phyloP scores from a whole-genome alignment of 2,113 vertebrate genomes.

The Peromyscus leucopus region DNA sequence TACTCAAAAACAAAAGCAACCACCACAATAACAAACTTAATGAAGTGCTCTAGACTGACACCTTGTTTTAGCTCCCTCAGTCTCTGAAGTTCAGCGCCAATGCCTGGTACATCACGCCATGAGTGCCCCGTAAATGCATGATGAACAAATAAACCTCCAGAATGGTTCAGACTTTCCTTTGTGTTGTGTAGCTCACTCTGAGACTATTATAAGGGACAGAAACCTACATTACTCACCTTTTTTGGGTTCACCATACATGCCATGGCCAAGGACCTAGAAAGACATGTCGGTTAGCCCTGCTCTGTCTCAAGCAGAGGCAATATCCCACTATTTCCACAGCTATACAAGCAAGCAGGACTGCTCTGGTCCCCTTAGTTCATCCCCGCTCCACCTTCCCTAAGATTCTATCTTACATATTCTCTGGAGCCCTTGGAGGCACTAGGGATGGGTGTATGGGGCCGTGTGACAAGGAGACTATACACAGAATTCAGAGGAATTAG shows the following conservation, averaged over 20 bases:
- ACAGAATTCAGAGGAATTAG: neutral
- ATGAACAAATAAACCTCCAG: neutral
- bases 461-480: neutral
- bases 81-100: neutral
- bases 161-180: neutral
- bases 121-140: neutral
- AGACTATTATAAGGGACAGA: neutral
- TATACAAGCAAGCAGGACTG: neutral
- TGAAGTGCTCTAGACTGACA: neutral
- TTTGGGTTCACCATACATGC: neutral
- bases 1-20: neutral
- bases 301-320: neutral
- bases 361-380: too few relatives aligned
- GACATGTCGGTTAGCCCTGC: slow-evolving; percentile 57
- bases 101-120: fast-evolving
- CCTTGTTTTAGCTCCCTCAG: neutral
- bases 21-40: neutral
- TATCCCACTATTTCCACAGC: neutral
- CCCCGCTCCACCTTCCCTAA: neutral
- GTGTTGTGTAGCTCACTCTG: neutral
- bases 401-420: neutral
- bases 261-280: slow-evolving; percentile 49
- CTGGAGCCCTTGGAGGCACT: neutral
- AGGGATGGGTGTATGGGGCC: neutral
- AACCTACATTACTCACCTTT: slow-evolving; percentile 63